Percentiles rank a stretch among this genome's conserved stretches.
These are phyloP conservation scores for Xiphophorus maculatus DNA, from an alignment of 2,113 vertebrate genomes.

Conservation along the genomic window DNA sequence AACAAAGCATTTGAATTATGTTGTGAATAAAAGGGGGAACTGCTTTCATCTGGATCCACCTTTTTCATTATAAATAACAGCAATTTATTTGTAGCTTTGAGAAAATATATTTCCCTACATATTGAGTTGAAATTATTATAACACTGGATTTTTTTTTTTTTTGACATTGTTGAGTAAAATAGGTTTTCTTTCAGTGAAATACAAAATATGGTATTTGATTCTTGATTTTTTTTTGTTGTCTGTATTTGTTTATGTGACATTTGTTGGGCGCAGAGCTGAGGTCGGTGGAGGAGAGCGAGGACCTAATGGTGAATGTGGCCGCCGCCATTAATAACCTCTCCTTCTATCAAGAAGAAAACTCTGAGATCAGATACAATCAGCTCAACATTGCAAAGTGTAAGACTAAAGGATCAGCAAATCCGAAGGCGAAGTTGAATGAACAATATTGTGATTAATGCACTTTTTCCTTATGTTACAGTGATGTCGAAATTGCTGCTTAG, in stretches of 20 bases:
- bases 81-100: background rate
- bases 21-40: background rate
- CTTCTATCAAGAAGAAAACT: constrained; percentile 85
- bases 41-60: background rate
- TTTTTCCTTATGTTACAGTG: constrained; percentile 38
- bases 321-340: constrained; percentile 93
- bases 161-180: background rate
- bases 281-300: constrained; percentile 85
- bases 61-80: background rate
- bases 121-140: no score
- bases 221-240: background rate
- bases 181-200: background rate
- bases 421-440: fast-evolving
- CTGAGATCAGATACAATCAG: constrained; percentile 76
- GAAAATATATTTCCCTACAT: no score
- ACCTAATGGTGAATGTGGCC: constrained; percentile 87
- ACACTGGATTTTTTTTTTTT: background rate
- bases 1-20: no score
- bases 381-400: constrained; percentile 87
- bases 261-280: constrained; percentile 80
- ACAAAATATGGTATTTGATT: background rate
- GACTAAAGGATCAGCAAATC: constrained; percentile 8
- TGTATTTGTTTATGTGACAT: constrained; percentile 12
- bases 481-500: constrained; percentile 70
- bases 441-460: background rate